Evolutionary conservation across 1,140 invertebrate genomes (phyloP), one percentile per base, ranked within the genome.

Genomic region (Drosophila gunungcola): DNA sequence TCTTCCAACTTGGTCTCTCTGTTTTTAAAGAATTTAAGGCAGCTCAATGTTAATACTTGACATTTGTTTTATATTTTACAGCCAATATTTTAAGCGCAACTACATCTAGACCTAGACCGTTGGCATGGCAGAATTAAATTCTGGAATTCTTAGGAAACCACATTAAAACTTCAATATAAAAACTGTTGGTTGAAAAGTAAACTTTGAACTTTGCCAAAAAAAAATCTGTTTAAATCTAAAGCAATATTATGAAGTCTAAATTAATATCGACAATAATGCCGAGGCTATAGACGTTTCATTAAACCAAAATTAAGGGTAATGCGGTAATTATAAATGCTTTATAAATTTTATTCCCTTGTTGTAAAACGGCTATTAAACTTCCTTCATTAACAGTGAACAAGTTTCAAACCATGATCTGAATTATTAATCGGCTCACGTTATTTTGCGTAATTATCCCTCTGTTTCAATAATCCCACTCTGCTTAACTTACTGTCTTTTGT

Each of bases 31-130:
- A 75, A 79, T 64, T 76, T 67, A 60, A 70, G 72, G 13, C 61
- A 41, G 36, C 57, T 29, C 25, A 63, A n/a, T 16, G 62, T 73
- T 34, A 85, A 84, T 80, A 84, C 80, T 80, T 76, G 73, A 42
- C 36, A 42, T 63, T 36, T 16, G 39, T 49, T 78, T 63, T 70
- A 69, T 70, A 78, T 85, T 85, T 80, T 80, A 80, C 54, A 85
- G 73, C 85, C 77, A 84, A 84, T 85, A 76, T 57, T 51, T 46
- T 42, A 32, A 39, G 27, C 57, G 42, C 51, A 63, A 36, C 45
- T 32, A 3, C n/a, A n/a, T n/a, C n/a, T n/a, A n/a, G n/a, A n/a
- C n/a, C n/a, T n/a, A n/a, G 32, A 27, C 7, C 42, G 16, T 42
- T 16, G 16, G n/a, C 32, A 12, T 27, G n/a, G 41, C 41, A 32